Evolutionary conservation across 2,797 vertebrate species (phyloP), one percentile per base, ranked within the genome.

Genomic region (Sebastes hubbsi): DNA sequence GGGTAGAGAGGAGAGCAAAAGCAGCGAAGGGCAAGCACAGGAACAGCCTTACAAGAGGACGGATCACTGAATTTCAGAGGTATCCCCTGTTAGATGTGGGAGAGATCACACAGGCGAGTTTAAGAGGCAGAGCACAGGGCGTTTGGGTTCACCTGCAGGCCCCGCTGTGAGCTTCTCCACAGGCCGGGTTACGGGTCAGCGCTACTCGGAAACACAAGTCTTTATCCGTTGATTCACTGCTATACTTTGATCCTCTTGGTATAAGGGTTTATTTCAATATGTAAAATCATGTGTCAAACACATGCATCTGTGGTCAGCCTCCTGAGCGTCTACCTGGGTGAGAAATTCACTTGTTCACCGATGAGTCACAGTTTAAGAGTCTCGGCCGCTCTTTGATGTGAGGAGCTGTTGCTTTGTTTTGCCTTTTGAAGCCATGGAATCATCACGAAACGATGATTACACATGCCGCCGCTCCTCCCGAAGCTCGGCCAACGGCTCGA

Each of bases 131-230:
- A 73, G 79, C 4, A 27, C 64, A 30, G 82, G 89, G 84, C 84
- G 75, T 91, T 86, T 68, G 71, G 92, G 90, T 91, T 95, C 91
- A 93, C 90, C 91, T 91, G 87, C 80, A 61, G 75, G 69, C 76
- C 87, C 89, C 20, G 85, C 81, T 87, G 86, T 22, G 89, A 80
- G 82, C 68, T 18, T 70, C 87, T 82, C 77, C 63, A 32, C 89
- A 82, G 81, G 72, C 84, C 12, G 71, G 83, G 75, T 84, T 89
- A 91, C 49, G 78, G 89, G 87, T 85, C 91, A 86, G 72, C 5
- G 82, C 90, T 56, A 58, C 63, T 80, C 42, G 60, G 72, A 87
- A 76, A 85, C 70, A 67, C 63, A 55, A 62, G 63, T 83, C 84
- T 54, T 80, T 24, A 61, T 77, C 91, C 70, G 77, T 91, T 89